A percentile compares a stretch with the other conserved stretches of the same genome.
Evolutionary conservation across 2,797 vertebrate genomes (phyloP).

Genomic region (Paratrypauchen microcephalus): DNA sequence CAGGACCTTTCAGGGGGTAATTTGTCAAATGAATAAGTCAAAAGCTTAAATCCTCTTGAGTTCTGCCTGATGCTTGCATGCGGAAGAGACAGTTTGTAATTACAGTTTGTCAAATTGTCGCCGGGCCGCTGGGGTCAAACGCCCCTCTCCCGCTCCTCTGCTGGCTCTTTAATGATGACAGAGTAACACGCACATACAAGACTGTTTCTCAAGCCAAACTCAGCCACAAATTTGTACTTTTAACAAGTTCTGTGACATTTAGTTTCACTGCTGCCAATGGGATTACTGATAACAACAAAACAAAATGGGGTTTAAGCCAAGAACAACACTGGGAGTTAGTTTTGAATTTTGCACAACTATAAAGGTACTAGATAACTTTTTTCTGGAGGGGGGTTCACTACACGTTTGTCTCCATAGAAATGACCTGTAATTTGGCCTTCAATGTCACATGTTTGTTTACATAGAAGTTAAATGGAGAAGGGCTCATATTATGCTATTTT

Average conservation of each 20-base stretch:
- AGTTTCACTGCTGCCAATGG: not conserved
- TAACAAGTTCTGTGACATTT: conserved; percentile 3
- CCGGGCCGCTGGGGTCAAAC: conserved; percentile 41
- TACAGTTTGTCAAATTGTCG: conserved; percentile 23
- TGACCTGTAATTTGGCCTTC: too few relatives aligned
- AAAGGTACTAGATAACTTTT: too few relatives aligned
- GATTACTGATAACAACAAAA: conserved; percentile 6
- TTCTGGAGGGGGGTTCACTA: too few relatives aligned
- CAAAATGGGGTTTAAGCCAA: not conserved
- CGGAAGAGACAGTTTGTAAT: conserved; percentile 25
- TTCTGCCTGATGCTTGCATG: conserved; percentile 39
- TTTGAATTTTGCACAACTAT: not conserved
- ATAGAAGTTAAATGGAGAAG: too few relatives aligned
- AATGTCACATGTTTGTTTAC: too few relatives aligned
- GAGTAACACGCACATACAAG: conserved; percentile 2
- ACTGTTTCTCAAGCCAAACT: conserved; percentile 12
- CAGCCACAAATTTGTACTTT: conserved; percentile 15
- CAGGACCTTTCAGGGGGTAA: conserved; percentile 50
- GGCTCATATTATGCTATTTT: too few relatives aligned
- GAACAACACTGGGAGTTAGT: not conserved
- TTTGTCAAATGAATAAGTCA: conserved; percentile 64
- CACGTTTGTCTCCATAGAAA: too few relatives aligned
- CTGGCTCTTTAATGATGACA: conserved; percentile 21
- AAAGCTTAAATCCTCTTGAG: conserved; percentile 58
- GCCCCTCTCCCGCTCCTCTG: conserved; percentile 3